Percentiles rank a stretch among this genome's conserved stretches.
phyloP scores from a whole-genome alignment of 2,797 vertebrate species.

The Neoniphon sammara region DNA sequence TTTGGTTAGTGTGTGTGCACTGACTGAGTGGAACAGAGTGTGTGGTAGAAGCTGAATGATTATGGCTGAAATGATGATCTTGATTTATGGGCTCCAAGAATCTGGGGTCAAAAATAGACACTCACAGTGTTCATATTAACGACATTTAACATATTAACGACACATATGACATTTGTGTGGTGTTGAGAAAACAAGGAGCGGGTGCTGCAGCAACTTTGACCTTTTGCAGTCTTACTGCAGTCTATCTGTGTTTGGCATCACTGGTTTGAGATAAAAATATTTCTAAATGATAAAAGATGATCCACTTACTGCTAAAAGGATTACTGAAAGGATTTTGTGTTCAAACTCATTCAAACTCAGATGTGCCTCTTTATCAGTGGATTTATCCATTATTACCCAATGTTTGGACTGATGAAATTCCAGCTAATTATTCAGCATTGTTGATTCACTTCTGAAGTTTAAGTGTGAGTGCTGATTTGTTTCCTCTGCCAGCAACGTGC shows the following conservation, averaged over 20 bases:
- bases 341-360: too few relatives aligned
- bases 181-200: slow-evolving; percentile 5
- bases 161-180: background rate
- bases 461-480: background rate
- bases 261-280: slow-evolving; percentile 13
- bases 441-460: background rate
- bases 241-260: background rate
- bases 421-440: background rate
- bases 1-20: slow-evolving; percentile 35
- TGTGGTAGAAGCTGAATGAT: slow-evolving; percentile 36
- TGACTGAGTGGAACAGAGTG: slow-evolving; percentile 39
- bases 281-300: slow-evolving; percentile 5
- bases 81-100: slow-evolving; percentile 35
- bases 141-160: too few relatives aligned
- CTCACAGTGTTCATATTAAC: slow-evolving; percentile 8
- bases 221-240: background rate
- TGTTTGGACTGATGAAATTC: background rate
- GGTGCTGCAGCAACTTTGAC: slow-evolving; percentile 10
- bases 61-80: slow-evolving; percentile 40
- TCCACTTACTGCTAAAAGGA: too few relatives aligned
- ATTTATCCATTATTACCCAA: background rate
- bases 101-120: slow-evolving; percentile 10
- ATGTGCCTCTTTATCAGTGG: background rate
- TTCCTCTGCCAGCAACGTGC: background rate
- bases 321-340: too few relatives aligned